Percentiles rank a stretch among this genome's conserved stretches.
phyloP scores from a whole-genome alignment of 2,888 invertebrate genomes.

The Yponomeuta cagnagella region DNA sequence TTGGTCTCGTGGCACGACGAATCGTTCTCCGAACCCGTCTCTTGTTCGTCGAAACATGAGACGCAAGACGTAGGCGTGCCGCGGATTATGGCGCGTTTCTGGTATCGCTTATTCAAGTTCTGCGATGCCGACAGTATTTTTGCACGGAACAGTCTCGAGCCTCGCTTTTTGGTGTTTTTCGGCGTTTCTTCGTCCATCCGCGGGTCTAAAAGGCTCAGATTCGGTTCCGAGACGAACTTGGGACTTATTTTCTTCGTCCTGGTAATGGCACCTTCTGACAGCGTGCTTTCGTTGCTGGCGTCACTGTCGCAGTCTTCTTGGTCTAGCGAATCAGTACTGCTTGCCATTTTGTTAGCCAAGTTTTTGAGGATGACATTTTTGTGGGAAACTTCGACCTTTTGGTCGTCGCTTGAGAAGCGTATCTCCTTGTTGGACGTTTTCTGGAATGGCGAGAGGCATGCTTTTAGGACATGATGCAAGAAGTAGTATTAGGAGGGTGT shows the following conservation, averaged over 20 bases:
- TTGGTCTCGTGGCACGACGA: conserved; percentile 29
- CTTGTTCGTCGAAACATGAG: conserved; percentile 61
- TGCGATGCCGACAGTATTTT: conserved; percentile 50
- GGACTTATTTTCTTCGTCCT: conserved; percentile 55
- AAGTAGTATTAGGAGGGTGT: conserved; percentile 25
- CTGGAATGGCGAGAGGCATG: conserved; percentile 49
- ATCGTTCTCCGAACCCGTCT: conserved; percentile 47
- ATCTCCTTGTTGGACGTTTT: conserved; percentile 51
- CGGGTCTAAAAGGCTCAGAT: conserved; percentile 53
- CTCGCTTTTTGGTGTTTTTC: conserved; percentile 56
- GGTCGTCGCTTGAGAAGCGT: conserved; percentile 46
- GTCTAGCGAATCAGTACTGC: conserved; percentile 55
- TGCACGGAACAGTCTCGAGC: conserved; percentile 57
- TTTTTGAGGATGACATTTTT: conserved; percentile 66
- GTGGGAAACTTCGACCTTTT: conserved; percentile 57
- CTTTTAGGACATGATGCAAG: conserved; percentile 34
- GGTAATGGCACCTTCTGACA: conserved; percentile 62
- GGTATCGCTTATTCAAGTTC: conserved; percentile 58
- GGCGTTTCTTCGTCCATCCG: conserved; percentile 50
- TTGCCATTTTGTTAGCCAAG: conserved; percentile 61
- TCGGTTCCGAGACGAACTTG: conserved; percentile 69
- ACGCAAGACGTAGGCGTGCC: conserved; percentile 62
- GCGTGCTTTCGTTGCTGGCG: conserved; percentile 59
- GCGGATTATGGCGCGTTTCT: conserved; percentile 45
- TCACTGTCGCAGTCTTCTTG: conserved; percentile 57